Base-by-base conservation (phyloP, 2,113 vertebrate species). In the Arvicanthis niloticus region DNA sequence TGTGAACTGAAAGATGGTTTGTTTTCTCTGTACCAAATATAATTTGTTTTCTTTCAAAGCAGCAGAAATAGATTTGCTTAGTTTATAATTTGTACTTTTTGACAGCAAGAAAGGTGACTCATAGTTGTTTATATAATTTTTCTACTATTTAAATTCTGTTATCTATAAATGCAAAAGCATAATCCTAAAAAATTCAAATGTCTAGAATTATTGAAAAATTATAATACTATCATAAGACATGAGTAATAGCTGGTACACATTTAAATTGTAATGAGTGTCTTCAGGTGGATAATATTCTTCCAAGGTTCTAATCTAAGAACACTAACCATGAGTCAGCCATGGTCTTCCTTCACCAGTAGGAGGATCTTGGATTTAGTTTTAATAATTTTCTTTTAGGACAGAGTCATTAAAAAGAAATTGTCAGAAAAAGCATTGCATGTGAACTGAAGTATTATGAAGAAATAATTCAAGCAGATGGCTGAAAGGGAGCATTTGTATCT, bases 71-170 rank as follows among this genome's bases (percentile, higher is more conserved):
- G 48, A 40, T 65, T 89, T 60, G 8, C 19, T 40, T 40, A 65
- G 75, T 88, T 72, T 75, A 21, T 42, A 75, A 94, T 84, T 90
- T 90, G 26, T 65, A 89, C 60, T 89, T 82, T 58, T 37, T 29
- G 53, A 65, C n/a, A 65, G 19, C 22, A 81, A 81, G 31, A 82
- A 40, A 58, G 37, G 56, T 78, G 21, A 13, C 19, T 89, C 19
- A 51, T 22, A 17, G 29, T 40, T 94, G 37, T 45, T 93, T 70
- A 10, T 53, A 34, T 62, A 72, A 78, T 53, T 73, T 62, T 72
- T 82, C 53, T 73, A 37, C 65, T 17, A 82, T 82, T 89, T 72
- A 42, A 37, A 73, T 75, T 40, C 42, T 53, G 48, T 42, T 29
- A 53, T 17, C 51, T 81, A 65, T 37, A 89, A 73, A 81, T 89